Percentiles rank a stretch among this genome's conserved stretches.
Evolutionary conservation across 2,113 vertebrate species (phyloP).

Genomic region (Peromyscus polionotus): DNA sequence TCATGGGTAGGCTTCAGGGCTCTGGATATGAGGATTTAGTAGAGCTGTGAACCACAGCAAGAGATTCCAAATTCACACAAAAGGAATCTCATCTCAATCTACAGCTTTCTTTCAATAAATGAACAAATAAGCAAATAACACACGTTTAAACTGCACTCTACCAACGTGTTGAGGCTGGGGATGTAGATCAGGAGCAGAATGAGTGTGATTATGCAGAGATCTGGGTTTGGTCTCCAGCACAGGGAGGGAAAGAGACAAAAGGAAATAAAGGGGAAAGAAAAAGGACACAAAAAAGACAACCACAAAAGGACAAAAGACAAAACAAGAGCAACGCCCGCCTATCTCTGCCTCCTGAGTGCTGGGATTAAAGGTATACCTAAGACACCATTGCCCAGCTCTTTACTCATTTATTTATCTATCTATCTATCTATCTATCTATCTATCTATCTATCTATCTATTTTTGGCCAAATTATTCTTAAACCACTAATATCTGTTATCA

Average conservation of each 20-base stretch:
- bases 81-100: not conserved
- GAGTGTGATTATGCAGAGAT: no score
- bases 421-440: no score
- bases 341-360: no score
- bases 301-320: not conserved
- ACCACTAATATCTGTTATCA: conserved; percentile 2
- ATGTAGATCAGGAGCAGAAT: not conserved
- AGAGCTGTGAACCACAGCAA: not conserved
- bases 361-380: no score
- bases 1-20: not conserved
- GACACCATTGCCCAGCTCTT: no score
- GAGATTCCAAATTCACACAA: not conserved
- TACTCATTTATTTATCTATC: no score
- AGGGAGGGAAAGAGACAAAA: not conserved
- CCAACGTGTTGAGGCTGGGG: not conserved
- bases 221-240: not conserved
- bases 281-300: not conserved
- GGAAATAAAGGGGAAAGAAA: no score
- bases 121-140: not conserved
- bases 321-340: not conserved
- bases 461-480: not conserved
- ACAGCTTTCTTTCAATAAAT: not conserved
- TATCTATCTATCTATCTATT: no score
- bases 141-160: not conserved
- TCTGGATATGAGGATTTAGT: not conserved